phyloP scores from a whole-genome alignment of 30 jellyfish, hydroid and myxozoan species.

The Aurelia aurita complex sp. Pacific region DNA sequence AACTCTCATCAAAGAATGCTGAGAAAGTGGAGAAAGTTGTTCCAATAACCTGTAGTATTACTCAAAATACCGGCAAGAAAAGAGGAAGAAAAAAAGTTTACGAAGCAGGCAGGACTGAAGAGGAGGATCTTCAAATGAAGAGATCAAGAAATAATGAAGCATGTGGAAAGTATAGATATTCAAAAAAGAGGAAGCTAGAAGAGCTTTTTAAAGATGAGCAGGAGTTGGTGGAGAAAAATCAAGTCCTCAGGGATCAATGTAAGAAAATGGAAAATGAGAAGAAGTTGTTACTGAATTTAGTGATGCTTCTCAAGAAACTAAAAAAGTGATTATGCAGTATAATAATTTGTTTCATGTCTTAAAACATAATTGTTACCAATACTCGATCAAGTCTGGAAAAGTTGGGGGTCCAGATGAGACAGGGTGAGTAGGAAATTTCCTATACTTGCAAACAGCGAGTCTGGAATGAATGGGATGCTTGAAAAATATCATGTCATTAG shows the following conservation, averaged over 20 bases:
- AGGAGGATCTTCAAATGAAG: constrained; percentile 47
- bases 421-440: too few species aligned
- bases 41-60: constrained; percentile 28
- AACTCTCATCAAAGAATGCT: neutral
- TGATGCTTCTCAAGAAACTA: constrained; percentile 3
- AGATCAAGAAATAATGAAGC: constrained; percentile 65
- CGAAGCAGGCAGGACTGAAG: constrained; percentile 19
- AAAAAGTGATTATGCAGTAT: too few species aligned
- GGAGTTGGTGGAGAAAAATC: constrained; percentile 20
- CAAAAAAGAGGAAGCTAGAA: constrained; percentile 39
- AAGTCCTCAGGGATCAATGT: constrained; percentile 15
- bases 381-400: too few species aligned
- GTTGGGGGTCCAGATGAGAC: too few species aligned
- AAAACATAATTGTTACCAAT: too few species aligned
- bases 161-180: constrained; percentile 43
- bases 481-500: too few species aligned
- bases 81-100: constrained; percentile 68
- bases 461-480: too few species aligned
- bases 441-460: too few species aligned
- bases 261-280: constrained; percentile 50
- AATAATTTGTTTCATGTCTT: too few species aligned
- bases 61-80: constrained; percentile 67
- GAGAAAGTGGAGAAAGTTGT: constrained; percentile 4
- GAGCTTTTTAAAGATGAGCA: constrained; percentile 51
- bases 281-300: constrained; percentile 18